These are phyloP conservation scores for Thunnus maccoyii DNA, from an alignment of 2,113 vertebrate species.

Conservation along the genomic window DNA sequence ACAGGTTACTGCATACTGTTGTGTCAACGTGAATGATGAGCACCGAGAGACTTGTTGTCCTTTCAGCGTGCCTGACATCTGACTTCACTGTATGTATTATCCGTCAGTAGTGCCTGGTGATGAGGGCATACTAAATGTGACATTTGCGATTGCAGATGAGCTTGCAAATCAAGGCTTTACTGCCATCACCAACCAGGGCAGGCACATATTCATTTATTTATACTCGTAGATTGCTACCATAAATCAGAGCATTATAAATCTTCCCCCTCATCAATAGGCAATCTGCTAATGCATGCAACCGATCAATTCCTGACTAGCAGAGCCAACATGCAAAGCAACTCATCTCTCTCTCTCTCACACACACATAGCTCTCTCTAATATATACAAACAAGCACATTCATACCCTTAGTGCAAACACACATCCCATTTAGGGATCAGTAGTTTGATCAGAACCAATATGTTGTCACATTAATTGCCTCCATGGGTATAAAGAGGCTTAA, in stretches of 20 bases:
- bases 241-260: conserved; percentile 84
- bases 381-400: conserved; percentile 56
- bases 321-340: conserved; percentile 70
- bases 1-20: not conserved
- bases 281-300: conserved; percentile 86
- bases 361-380: conserved; percentile 16
- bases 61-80: conserved; percentile 39
- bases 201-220: conserved; percentile 84
- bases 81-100: conserved; percentile 58
- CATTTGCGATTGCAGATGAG: conserved; percentile 79
- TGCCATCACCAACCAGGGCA: conserved; percentile 61
- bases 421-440: conserved; percentile 50
- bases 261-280: conserved; percentile 86
- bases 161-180: conserved; percentile 83
- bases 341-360: conserved; percentile 44
- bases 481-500: conserved; percentile 19
- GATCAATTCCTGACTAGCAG: conserved; percentile 83
- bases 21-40: conserved; percentile 19
- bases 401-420: conserved; percentile 49
- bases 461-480: conserved; percentile 49
- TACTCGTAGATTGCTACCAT: conserved; percentile 80
- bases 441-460: conserved; percentile 54
- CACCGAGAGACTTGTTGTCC: conserved; percentile 37
- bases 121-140: conserved; percentile 72
- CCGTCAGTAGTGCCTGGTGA: conserved; percentile 49